phyloP scores from a whole-genome alignment of 2,113 vertebrate genomes.

The Myrmophylax atrothorax region DNA sequence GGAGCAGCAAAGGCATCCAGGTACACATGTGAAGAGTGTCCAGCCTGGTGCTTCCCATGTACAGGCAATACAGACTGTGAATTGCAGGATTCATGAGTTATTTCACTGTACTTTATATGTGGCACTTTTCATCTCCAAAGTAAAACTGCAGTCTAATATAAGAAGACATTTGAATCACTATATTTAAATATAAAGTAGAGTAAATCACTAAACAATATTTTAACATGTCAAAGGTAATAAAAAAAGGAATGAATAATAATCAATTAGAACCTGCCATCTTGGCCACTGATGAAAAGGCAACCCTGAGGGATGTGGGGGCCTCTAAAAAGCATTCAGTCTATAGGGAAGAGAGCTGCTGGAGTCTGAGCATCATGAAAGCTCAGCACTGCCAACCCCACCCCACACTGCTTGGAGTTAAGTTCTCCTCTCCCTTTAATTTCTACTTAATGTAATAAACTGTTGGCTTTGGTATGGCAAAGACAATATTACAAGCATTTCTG shows the following conservation, averaged over 20 bases:
- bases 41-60: background rate
- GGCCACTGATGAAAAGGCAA: background rate
- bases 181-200: constrained; percentile 14
- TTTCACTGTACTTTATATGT: background rate
- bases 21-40: background rate
- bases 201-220: constrained; percentile 30
- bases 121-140: background rate
- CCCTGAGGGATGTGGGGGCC: no score
- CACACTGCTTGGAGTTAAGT: background rate
- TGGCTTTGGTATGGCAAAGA: background rate
- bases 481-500: background rate
- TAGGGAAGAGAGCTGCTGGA: background rate
- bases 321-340: background rate
- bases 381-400: background rate
- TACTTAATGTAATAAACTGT: background rate
- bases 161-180: constrained; percentile 8
- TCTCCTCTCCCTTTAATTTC: background rate
- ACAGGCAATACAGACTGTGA: background rate
- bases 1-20: background rate
- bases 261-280: background rate
- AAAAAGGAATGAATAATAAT: background rate
- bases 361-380: background rate
- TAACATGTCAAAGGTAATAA: background rate
- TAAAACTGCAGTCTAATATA: background rate
- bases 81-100: background rate